Evolutionary conservation across 2,888 invertebrate genomes (phyloP).

Genomic region (Chrysina gloriosa): DNA sequence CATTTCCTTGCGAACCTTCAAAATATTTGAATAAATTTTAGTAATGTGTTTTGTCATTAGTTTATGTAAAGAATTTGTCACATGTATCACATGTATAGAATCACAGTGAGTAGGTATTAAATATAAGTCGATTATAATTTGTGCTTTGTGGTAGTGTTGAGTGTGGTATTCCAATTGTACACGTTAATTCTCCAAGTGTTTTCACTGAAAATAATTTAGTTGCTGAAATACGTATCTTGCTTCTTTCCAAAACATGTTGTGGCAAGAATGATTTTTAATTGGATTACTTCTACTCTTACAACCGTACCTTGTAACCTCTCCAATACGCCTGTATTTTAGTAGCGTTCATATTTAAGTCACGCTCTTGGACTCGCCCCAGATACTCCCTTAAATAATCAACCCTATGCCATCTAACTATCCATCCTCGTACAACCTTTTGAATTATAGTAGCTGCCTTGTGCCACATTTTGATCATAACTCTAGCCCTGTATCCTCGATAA

Average conservation of each 20-base stretch:
- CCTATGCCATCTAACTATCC: conserved; percentile 53
- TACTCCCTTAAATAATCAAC: conserved; percentile 47
- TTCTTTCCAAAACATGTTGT: too few relatives aligned
- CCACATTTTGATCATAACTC: conserved; percentile 53
- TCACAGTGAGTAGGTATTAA: too few relatives aligned
- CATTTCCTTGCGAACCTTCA: conserved; percentile 36
- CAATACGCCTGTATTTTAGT: conserved; percentile 60
- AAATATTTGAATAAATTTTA: not conserved
- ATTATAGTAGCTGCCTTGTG: conserved; percentile 55
- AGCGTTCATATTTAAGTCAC: conserved; percentile 55
- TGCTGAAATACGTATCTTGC: too few relatives aligned
- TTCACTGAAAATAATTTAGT: too few relatives aligned
- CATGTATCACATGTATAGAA: not conserved
- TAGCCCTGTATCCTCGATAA: conserved; percentile 55
- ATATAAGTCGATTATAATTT: too few relatives aligned
- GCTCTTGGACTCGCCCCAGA: conserved; percentile 35
- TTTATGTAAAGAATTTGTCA: not conserved
- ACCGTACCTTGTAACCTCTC: conserved; percentile 58
- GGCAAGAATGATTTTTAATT: too few relatives aligned
- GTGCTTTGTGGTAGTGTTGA: too few relatives aligned
- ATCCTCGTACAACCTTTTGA: conserved; percentile 59
- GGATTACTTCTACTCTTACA: too few relatives aligned
- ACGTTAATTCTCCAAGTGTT: too few relatives aligned
- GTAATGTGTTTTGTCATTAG: not conserved
- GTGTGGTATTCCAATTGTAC: too few relatives aligned